Percentiles rank a stretch among this genome's conserved stretches.
Conservation (phyloP, 2,797 vertebrate species). For the Chelon auratus region DNA sequence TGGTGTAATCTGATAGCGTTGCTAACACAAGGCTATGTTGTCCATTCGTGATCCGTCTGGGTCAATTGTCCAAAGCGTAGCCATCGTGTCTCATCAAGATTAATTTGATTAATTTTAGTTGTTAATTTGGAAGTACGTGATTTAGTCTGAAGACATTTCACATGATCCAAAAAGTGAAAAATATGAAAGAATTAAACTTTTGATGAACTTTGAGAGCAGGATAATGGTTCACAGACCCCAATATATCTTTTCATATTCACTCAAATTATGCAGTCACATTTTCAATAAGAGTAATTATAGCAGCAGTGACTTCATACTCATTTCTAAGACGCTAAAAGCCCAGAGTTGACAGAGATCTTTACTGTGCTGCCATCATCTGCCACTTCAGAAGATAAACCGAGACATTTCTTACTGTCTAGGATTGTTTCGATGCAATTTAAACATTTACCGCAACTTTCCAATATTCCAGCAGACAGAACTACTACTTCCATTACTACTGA, state of each 20-base stretch:
- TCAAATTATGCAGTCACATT: conserved; percentile 18
- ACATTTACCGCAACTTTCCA: neutral
- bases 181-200: conserved; percentile 5
- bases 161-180: conserved; percentile 3
- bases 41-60: conserved; percentile 43
- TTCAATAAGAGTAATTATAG: conserved; percentile 42
- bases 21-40: conserved; percentile 45
- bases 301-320: neutral
- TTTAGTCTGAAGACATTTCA: conserved; percentile 4
- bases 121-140: conserved; percentile 2
- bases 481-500: neutral
- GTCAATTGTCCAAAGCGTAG: conserved; percentile 22
- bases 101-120: conserved; percentile 19
- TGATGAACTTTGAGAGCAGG: conserved; percentile 7
- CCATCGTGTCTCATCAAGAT: conserved; percentile 28
- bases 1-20: conserved; percentile 61
- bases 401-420: neutral
- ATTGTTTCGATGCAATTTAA: neutral
- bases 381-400: neutral
- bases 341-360: conserved; percentile 2
- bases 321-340: conserved; percentile 30
- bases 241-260: conserved; percentile 16
- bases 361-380: neutral
- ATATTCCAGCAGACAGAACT: neutral
- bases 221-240: conserved; percentile 28